A percentile compares a stretch with the other conserved stretches of the same genome.
Conservation (phyloP, 2,888 invertebrate genomes). For the Acronicta leporina region DNA sequence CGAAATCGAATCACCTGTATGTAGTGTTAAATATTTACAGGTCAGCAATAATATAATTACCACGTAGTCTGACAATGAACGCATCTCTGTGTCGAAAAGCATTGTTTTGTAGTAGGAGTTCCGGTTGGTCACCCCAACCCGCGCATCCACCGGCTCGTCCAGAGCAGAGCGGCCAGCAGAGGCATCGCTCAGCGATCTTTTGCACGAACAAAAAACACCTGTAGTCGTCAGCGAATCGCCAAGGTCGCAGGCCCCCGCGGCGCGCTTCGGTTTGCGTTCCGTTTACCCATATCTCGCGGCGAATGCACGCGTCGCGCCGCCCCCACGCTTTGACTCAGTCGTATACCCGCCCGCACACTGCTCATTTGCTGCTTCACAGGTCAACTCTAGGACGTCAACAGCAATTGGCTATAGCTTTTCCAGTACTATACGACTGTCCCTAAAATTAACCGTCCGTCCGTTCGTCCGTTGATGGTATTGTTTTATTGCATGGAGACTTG, state of each 20-base stretch:
- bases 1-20: slow-evolving; percentile 28
- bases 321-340: slow-evolving; percentile 81
- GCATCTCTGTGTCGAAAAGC: slow-evolving; percentile 53
- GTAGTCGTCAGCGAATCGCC: slow-evolving; percentile 86
- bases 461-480: background rate
- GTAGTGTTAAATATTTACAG: slow-evolving; percentile 17
- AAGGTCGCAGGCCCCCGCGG: slow-evolving; percentile 86
- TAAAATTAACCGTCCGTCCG: slow-evolving; percentile 4
- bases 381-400: slow-evolving; percentile 77
- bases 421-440: slow-evolving; percentile 25
- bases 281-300: slow-evolving; percentile 88
- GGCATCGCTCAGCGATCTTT: slow-evolving; percentile 76
- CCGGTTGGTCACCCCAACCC: slow-evolving; percentile 74
- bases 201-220: slow-evolving; percentile 88
- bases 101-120: slow-evolving; percentile 75
- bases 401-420: slow-evolving; percentile 59
- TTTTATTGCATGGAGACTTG: background rate
- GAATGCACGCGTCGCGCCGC: slow-evolving; percentile 80
- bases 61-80: slow-evolving; percentile 37
- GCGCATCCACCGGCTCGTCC: slow-evolving; percentile 60
- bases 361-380: slow-evolving; percentile 62
- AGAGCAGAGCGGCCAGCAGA: slow-evolving; percentile 66
- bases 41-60: slow-evolving; percentile 39
- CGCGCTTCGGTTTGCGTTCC: slow-evolving; percentile 82
- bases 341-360: slow-evolving; percentile 63